A percentile compares a stretch with the other conserved stretches of the same genome.
Evolutionary conservation across 1,140 invertebrate genomes (phyloP).

Genomic region (Zaprionus africanus): DNA sequence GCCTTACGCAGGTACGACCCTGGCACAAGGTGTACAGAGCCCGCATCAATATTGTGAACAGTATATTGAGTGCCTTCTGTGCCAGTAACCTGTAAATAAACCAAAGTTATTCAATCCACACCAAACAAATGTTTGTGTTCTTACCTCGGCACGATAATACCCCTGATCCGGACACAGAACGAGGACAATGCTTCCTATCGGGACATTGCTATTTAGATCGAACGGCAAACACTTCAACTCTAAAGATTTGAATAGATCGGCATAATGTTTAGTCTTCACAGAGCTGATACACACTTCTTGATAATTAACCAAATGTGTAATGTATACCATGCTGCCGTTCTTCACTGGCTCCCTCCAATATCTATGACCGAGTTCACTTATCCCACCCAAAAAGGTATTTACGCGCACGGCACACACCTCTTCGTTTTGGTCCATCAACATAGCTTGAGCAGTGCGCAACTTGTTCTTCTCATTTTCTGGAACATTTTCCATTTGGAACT

Average conservation of each 20-base stretch:
- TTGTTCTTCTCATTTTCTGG: neutral
- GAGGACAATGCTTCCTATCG: neutral
- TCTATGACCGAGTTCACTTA: conserved; percentile 40
- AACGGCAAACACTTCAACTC: conserved; percentile 39
- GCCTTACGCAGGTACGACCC: conserved; percentile 37
- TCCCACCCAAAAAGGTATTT: conserved; percentile 34
- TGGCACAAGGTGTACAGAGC: conserved; percentile 24
- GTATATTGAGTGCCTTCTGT: neutral
- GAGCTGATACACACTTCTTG: conserved; percentile 55
- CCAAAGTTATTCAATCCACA: neutral
- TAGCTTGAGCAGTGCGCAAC: conserved; percentile 5
- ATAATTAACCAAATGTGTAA: conserved; percentile 35
- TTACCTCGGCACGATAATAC: conserved; percentile 52
- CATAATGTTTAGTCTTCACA: conserved; percentile 33
- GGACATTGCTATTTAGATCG: conserved; percentile 2
- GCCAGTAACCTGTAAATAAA: conserved; percentile 29
- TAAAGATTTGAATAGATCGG: conserved; percentile 37
- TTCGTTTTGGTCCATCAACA: conserved; percentile 28
- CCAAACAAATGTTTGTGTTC: neutral
- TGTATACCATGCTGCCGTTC: conserved; percentile 34
- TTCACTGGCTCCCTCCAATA: conserved; percentile 49
- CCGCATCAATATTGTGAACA: conserved; percentile 57
- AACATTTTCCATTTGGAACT: conserved; percentile 21
- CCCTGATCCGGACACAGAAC: conserved; percentile 7
- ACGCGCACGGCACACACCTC: conserved; percentile 27